Base-by-base conservation (phyloP, 2,797 vertebrate species). In the Potorous gilbertii region DNA sequence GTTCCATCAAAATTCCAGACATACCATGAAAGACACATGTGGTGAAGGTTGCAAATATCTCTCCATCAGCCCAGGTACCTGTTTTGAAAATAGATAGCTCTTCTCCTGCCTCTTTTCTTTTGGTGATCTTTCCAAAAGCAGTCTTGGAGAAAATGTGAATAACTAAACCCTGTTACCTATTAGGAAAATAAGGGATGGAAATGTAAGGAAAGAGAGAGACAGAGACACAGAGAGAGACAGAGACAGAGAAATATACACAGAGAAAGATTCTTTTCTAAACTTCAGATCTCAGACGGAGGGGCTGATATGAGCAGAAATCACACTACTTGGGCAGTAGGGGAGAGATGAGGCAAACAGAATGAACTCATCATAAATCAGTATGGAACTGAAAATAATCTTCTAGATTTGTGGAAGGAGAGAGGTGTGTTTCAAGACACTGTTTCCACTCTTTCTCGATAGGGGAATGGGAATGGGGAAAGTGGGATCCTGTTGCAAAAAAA, bases 131-230 rank as follows among this genome's bases (percentile, higher is more conserved):
- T 74, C 16, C 62, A n/a, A 74, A 74, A 21, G 95, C 95, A 95
- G 96, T 95, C 97, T 94, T 93, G 55, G 62, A 95, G 56, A 14
- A 93, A 81, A 96, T 96, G 28, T 95, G 96, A 94, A 66, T 96
- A 95, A 95, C 92, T 97, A 97, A 98, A 95, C 91, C 81, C 0
- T 54, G 59, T 95, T 90, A 34, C 81, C 59, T n/a, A 18, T 74
- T 74, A n/a, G 34, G 66, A 81, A 24, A 81, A 24, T 10, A 24
- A 8, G n/a, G 18, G 40, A 81, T 9, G 18, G 66, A 40, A 81
- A 81, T 40, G 46, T 16, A 81, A 87, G 31, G 31, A 87, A 10
- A 3, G 11, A 40, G n/a, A 24, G 62, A n/a, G 34, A 40, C 4
- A 74, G 16, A 40, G 18, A 21, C 5, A 74, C 16, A 74, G 29